These are phyloP conservation scores for Amphipyra tragopoginis DNA, from an alignment of 2,888 invertebrate species.

Conservation along the genomic window DNA sequence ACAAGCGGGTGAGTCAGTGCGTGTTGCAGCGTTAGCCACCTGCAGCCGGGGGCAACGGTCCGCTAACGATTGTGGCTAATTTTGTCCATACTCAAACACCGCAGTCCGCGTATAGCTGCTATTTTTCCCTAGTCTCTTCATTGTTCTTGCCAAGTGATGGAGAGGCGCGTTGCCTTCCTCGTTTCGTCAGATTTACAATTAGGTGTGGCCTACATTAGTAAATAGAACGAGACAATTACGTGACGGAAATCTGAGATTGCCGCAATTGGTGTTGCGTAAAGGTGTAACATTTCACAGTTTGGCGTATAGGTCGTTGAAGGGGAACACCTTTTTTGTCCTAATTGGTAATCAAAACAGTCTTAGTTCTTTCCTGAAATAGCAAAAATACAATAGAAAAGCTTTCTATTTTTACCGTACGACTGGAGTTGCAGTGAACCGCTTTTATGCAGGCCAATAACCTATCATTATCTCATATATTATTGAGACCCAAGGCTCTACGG, in stretches of 20 bases:
- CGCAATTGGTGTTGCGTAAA: slow-evolving; percentile 17
- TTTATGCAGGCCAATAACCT: slow-evolving; percentile 13
- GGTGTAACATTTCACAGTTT: not conserved
- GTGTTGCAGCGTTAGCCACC: slow-evolving; percentile 49
- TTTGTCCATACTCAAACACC: slow-evolving; percentile 59
- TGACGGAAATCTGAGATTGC: slow-evolving; percentile 19
- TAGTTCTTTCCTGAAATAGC: too few species aligned
- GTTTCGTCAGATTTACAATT: slow-evolving; percentile 42
- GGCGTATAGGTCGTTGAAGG: not conserved
- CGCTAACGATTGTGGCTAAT: slow-evolving; percentile 73
- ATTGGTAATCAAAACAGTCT: too few species aligned
- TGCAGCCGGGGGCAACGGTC: slow-evolving; percentile 72
- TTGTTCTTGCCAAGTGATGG: slow-evolving; percentile 47
- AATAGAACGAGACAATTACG: slow-evolving; percentile 45
- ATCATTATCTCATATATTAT: slow-evolving; percentile 46
- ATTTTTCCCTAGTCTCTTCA: slow-evolving; percentile 54
- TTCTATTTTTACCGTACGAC: not conserved
- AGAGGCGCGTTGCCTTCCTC: slow-evolving; percentile 26
- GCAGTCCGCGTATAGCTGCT: slow-evolving; percentile 41
- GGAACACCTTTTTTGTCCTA: not conserved
- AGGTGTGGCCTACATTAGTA: slow-evolving; percentile 48
- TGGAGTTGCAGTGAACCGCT: slow-evolving; percentile 20
- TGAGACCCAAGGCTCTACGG: slow-evolving; percentile 17
- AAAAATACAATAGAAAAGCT: too few species aligned
- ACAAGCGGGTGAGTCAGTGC: slow-evolving; percentile 48